Evolutionary conservation across 1,140 invertebrate genomes (phyloP).

Genomic region (Heterodera carotae): DNA sequence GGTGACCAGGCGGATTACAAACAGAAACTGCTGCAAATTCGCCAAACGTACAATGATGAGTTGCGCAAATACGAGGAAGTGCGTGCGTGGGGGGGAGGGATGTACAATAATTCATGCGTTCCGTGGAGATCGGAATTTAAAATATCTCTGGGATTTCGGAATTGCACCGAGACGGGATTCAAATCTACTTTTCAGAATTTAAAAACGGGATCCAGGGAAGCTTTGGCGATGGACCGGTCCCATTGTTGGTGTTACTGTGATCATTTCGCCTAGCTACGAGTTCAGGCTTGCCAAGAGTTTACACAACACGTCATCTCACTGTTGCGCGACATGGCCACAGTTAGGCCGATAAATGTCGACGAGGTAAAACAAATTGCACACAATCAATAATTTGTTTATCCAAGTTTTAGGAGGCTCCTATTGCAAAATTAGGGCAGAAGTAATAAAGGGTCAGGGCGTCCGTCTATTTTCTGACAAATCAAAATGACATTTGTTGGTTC

Average conservation of each 20-base stretch:
- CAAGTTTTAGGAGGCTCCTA: slow-evolving; percentile 5
- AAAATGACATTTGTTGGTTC: slow-evolving; percentile 69
- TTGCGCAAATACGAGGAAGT: slow-evolving; percentile 97
- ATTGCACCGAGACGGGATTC: too few relatives aligned
- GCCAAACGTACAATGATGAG: slow-evolving; percentile 98
- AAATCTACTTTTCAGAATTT: too few relatives aligned
- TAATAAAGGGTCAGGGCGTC: too few relatives aligned
- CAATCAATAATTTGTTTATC: not conserved
- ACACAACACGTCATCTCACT: slow-evolving; percentile 99
- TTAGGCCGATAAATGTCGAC: slow-evolving; percentile 66
- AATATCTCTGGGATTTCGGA: too few relatives aligned
- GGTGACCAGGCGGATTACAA: slow-evolving; percentile 99
- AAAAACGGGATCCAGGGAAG: too few relatives aligned
- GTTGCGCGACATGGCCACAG: slow-evolving; percentile 92
- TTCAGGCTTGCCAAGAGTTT: slow-evolving; percentile 96
- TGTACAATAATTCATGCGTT: too few relatives aligned
- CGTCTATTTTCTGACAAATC: slow-evolving; percentile 25
- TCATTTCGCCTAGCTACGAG: slow-evolving; percentile 34
- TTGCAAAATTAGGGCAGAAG: too few relatives aligned
- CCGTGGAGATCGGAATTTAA: too few relatives aligned
- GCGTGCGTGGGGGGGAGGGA: too few relatives aligned
- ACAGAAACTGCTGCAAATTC: slow-evolving; percentile 96
- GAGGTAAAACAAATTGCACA: not conserved
- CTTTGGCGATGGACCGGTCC: not conserved
- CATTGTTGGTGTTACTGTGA: slow-evolving; percentile 1